phyloP scores from a whole-genome alignment of 1,140 invertebrate genomes.

The Scaptomyza hsui region DNA sequence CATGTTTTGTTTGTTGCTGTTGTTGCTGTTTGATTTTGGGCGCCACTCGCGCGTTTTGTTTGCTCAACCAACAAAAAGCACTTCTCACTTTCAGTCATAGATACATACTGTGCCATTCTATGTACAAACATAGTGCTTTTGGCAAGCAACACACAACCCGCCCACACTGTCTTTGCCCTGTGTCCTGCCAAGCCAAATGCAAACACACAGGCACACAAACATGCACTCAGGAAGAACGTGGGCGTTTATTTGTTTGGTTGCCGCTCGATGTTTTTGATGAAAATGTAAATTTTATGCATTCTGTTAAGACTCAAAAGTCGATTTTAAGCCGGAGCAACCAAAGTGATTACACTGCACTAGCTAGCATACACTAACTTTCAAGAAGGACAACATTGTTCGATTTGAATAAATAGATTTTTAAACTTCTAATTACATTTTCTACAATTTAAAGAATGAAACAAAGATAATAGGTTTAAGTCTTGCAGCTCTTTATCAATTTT shows the following conservation, averaged over 20 bases:
- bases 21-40: constrained; percentile 58
- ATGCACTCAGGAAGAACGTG: not conserved
- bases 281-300: constrained; percentile 78
- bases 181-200: constrained; percentile 20
- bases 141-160: constrained; percentile 6
- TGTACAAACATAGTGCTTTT: constrained; percentile 42
- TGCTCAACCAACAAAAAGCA: constrained; percentile 57
- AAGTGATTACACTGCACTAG: constrained; percentile 43
- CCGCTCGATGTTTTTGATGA: constrained; percentile 61
- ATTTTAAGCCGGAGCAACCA: constrained; percentile 31
- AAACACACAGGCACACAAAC: constrained; percentile 26
- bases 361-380: constrained; percentile 18
- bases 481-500: too few species aligned
- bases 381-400: constrained; percentile 4
- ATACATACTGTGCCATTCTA: constrained; percentile 40
- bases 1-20: constrained; percentile 31
- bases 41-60: constrained; percentile 52
- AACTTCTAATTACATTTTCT: not conserved
- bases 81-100: constrained; percentile 64
- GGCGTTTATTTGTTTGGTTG: constrained; percentile 56
- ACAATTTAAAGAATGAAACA: not conserved
- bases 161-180: not conserved
- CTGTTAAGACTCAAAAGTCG: constrained; percentile 20
- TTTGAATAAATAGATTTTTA: constrained; percentile 15
- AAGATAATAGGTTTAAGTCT: too few species aligned